A percentile compares a stretch with the other conserved stretches of the same genome.
Conservation (phyloP, 1,140 invertebrate genomes). For the Zaprionus lachaisei region DNA sequence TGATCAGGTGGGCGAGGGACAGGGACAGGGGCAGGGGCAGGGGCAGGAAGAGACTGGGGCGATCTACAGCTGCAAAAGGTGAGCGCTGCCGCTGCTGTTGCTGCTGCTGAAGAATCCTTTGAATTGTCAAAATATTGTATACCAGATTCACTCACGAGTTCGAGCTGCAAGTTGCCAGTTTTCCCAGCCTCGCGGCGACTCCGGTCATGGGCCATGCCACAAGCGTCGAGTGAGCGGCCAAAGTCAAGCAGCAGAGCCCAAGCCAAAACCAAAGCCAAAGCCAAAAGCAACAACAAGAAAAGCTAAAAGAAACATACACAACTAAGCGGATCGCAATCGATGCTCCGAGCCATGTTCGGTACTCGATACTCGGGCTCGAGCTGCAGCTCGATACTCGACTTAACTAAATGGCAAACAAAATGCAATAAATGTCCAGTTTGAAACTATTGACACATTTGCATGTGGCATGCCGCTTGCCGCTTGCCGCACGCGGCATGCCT, state of each 20-base stretch:
- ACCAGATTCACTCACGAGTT: constrained; percentile 74
- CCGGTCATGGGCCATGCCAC: constrained; percentile 59
- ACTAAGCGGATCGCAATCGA: constrained; percentile 33
- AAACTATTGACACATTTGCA: constrained; percentile 80
- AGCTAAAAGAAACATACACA: constrained; percentile 26
- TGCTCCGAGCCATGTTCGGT: constrained; percentile 21
- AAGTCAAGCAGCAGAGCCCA: constrained; percentile 29
- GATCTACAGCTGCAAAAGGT: constrained; percentile 61
- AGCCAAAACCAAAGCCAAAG: not conserved
- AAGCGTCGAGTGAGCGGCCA: constrained; percentile 54
- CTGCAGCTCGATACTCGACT: constrained; percentile 33
- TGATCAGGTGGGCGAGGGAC: too few species aligned
- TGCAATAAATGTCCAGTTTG: constrained; percentile 75
- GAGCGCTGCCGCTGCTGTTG: constrained; percentile 46
- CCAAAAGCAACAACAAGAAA: not conserved
- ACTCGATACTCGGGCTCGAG: constrained; percentile 27
- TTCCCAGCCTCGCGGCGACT: constrained; percentile 29
- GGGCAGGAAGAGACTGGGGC: not conserved
- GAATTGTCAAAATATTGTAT: constrained; percentile 82
- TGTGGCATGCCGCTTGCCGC: constrained; percentile 25
- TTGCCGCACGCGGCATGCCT: constrained; percentile 1
- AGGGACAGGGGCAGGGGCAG: too few species aligned
- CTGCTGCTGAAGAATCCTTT: constrained; percentile 73
- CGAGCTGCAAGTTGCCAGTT: constrained; percentile 31
- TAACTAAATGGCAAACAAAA: constrained; percentile 58